Conservation (phyloP, 2,888 invertebrate genomes). For the Elmis aenea region DNA sequence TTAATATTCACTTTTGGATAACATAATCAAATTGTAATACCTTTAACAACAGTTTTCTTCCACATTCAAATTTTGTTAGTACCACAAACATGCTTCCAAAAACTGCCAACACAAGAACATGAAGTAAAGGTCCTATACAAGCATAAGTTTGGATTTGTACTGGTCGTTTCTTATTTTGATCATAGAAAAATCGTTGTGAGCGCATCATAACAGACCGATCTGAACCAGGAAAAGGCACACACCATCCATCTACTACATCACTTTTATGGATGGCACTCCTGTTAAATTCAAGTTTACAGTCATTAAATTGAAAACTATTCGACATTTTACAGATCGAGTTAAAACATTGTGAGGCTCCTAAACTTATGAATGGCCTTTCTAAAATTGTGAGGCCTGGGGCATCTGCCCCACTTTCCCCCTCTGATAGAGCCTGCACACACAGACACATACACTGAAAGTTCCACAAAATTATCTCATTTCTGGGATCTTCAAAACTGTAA, state of each 20-base stretch:
- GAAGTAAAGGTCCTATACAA: conserved; percentile 48
- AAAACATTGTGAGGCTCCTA: too few species aligned
- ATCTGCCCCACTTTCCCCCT: too few species aligned
- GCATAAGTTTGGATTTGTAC: conserved; percentile 72
- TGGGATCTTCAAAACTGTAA: too few species aligned
- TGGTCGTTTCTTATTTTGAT: conserved; percentile 65
- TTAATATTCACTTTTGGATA: conserved; percentile 2
- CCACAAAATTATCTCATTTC: too few species aligned
- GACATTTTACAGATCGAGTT: neutral
- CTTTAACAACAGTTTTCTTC: conserved; percentile 60
- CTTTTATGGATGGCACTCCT: conserved; percentile 21
- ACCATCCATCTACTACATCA: conserved; percentile 21
- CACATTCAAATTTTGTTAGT: conserved; percentile 55
- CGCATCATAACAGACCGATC: conserved; percentile 80
- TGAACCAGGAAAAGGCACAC: conserved; percentile 73
- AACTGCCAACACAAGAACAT: conserved; percentile 50
- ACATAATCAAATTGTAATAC: conserved; percentile 37
- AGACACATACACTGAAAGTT: too few species aligned
- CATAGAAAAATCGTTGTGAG: conserved; percentile 71
- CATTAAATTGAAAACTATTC: neutral
- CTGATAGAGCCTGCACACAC: too few species aligned
- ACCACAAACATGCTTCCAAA: conserved; percentile 58
- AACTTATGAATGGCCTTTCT: conserved; percentile 1
- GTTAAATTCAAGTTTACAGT: conserved; percentile 7
- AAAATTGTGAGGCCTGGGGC: too few species aligned